Evolutionary conservation across 2,113 vertebrate genomes (phyloP), one percentile per base, ranked within the genome.

Genomic region (Cygnus buccinator): DNA sequence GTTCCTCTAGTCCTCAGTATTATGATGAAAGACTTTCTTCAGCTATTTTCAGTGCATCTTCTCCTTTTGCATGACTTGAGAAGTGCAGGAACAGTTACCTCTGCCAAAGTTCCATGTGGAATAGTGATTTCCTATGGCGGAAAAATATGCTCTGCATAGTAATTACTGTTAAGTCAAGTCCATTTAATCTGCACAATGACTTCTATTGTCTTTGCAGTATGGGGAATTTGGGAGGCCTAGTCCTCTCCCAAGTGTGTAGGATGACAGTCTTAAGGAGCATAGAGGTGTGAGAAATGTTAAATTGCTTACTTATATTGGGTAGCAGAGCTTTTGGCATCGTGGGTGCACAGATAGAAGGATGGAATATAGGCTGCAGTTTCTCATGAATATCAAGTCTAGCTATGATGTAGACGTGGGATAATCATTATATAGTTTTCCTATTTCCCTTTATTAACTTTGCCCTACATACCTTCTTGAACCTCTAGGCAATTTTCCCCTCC

Each of bases 121-220:
- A 95, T 81, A 94, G 79, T 3, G 35, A 97, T 97, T 98, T 98
- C 97, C 94, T 97, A 87, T 82, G 92, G 84, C 97, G 97, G 96
- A 98, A 98, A 97, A 97, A 76, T 54, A 48, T 5, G 31, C 41
- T 90, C 88, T 87, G 83, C 96, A 66, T 65, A 86, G 65, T 93
- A 96, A 97, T 97, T 94, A 78, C 84, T 91, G 67, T 62, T 62
- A 94, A 97, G 90, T 94, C 79, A 90, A 95, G 78, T 79, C 93
- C 44, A 65, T 72, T 95, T 97, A 92, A 96, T 93, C 78, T 95
- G 57, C 54, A 91, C 72, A 91, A 94, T 55, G 84, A 65, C 81
- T 97, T 97, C 90, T 55, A 81, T 75, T 90, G 61, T 95, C 55
- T 75, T n/a, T n/a, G 63, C 74, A 33, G 28, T 86, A 82, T 58